A percentile compares a stretch with the other conserved stretches of the same genome.
Evolutionary conservation across 2,888 invertebrate genomes (phyloP).

Genomic region (Dilophus febrilis): DNA sequence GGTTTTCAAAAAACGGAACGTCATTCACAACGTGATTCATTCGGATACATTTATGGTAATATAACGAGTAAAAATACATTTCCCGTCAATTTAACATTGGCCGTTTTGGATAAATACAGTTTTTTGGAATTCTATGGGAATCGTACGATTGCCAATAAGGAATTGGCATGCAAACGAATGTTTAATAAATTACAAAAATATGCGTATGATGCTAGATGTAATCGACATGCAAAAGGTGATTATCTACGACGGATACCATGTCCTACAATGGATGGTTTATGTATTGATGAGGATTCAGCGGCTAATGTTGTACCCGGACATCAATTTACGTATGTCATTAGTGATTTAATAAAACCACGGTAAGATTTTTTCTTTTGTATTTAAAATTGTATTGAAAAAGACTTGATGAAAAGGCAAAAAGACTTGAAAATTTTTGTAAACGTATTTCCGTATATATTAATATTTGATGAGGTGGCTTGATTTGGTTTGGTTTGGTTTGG

Average conservation of each 20-base stretch:
- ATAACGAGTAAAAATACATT: slow-evolving; percentile 57
- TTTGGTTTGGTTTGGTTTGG: not conserved
- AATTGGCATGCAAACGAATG: slow-evolving; percentile 68
- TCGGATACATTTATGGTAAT: slow-evolving; percentile 93
- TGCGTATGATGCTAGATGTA: slow-evolving; percentile 74
- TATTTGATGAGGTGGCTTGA: not conserved
- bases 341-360: slow-evolving; percentile 80
- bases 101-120: slow-evolving; percentile 75
- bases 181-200: slow-evolving; percentile 65
- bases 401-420: too few species aligned
- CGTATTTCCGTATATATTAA: not conserved
- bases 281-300: slow-evolving; percentile 72
- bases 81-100: slow-evolving; percentile 53
- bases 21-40: slow-evolving; percentile 66
- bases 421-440: too few species aligned
- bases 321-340: slow-evolving; percentile 89
- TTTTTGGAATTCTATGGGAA: slow-evolving; percentile 84
- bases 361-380: slow-evolving; percentile 23
- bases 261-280: slow-evolving; percentile 44
- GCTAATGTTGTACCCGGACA: slow-evolving; percentile 70
- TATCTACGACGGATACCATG: slow-evolving; percentile 79
- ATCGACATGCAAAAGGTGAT: slow-evolving; percentile 45
- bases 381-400: too few species aligned
- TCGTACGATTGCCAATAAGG: slow-evolving; percentile 44
- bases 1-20: slow-evolving; percentile 92